Base-by-base conservation (phyloP, 1,140 invertebrate genomes). In the Anastatus disparis region DNA sequence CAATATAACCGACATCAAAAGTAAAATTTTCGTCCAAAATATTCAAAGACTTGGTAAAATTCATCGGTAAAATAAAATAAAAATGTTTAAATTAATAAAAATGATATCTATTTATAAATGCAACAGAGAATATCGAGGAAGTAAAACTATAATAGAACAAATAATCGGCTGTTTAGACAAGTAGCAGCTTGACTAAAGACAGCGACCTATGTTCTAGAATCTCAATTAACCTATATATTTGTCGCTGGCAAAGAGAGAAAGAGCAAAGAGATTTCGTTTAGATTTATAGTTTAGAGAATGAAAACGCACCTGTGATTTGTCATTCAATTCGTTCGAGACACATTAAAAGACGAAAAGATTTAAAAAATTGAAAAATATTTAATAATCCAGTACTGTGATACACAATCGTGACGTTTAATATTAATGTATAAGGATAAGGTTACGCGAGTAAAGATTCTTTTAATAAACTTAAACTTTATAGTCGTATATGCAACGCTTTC, bases 201-300 rank as follows among this genome's bases (percentile, higher is more conserved):
- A 68, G 31, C 31, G 44, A 31, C n/a, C 29, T 20, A 29, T 6
- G 4, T 35, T 35, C 48, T 24, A 56, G 35, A 63, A 20, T 4
- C 38, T 63, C 59, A 56, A 70, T 63, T 70, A 56, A 63, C 50
- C 50, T 61, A 56, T 55, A 44, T 70, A 46, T 31, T 55, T 24
- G 40, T 61, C 46, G 44, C 31, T 15, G 40, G 42, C 1, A 10
- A n/a, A n/a, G n/a, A n/a, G n/a, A n/a, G n/a, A n/a, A n/a, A n/a
- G n/a, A n/a, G n/a, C n/a, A n/a, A n/a, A n/a, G 26, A n/a, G 12
- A 2, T 44, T 48, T 50, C 44, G n/a, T n/a, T 35, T 24, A 27
- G 9, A 68, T 59, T 68, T 59, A 59, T 40, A 50, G 38, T 27
- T 17, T 10, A 46, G 24, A 65, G 20, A 42, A 55, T 56, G 42